Conservation (phyloP, 2,888 invertebrate species). For the Idaea dimidiata region DNA sequence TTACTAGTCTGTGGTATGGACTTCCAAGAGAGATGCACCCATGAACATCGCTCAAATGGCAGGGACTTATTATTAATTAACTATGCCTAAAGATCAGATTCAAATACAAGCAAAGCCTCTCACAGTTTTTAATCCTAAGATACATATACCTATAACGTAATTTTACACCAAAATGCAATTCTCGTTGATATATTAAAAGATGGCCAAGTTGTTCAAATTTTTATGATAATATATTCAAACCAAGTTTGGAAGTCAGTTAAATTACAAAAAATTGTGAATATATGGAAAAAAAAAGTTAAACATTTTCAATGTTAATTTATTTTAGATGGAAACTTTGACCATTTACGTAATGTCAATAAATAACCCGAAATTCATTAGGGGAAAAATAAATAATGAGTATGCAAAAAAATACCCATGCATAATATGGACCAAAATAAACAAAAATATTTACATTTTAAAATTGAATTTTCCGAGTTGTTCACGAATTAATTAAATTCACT, state of each 20-base stretch:
- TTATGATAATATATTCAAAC: neutral
- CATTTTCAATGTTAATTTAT: constrained; percentile 2
- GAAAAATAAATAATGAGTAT: neutral
- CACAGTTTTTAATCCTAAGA: no score
- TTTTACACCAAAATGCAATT: neutral
- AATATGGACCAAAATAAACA: neutral
- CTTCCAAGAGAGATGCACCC: no score
- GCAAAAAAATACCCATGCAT: neutral
- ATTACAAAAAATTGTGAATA: neutral
- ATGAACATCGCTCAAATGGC: no score
- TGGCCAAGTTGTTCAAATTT: neutral
- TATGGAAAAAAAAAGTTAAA: neutral
- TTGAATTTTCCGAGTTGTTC: neutral
- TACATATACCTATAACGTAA: no score
- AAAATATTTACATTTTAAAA: neutral
- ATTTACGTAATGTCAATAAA: constrained; percentile 1
- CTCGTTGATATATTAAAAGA: neutral
- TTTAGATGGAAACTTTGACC: neutral
- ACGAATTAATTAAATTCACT: no score
- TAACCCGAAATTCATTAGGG: neutral
- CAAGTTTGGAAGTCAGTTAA: neutral
- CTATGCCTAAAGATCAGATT: no score
- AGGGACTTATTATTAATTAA: no score
- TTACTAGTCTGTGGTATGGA: no score
- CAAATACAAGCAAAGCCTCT: no score